These are phyloP conservation scores for Apodemus sylvaticus DNA, from an alignment of 2,113 vertebrate species.

Conservation along the genomic window DNA sequence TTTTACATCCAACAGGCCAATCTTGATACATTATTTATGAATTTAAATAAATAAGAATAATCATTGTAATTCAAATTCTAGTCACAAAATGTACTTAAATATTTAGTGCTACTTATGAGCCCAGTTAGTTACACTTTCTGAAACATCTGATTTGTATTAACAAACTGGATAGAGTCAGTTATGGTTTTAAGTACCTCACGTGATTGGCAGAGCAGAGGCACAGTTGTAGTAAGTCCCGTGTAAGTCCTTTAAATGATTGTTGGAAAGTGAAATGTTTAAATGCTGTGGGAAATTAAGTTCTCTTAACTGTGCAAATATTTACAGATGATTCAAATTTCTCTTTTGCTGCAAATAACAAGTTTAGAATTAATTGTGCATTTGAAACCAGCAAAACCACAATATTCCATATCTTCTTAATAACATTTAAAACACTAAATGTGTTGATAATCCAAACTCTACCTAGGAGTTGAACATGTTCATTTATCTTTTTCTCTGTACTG, in stretches of 20 bases:
- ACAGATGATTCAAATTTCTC: slow-evolving; percentile 18
- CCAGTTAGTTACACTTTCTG: slow-evolving; percentile 54
- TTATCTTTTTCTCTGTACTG: neutral
- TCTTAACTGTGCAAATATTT: slow-evolving; percentile 23
- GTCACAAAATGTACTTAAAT: slow-evolving; percentile 17
- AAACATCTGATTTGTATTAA: slow-evolving; percentile 34
- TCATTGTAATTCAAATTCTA: slow-evolving; percentile 22
- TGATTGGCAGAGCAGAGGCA: slow-evolving; percentile 29
- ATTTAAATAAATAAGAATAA: slow-evolving; percentile 14
- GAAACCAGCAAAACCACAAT: slow-evolving; percentile 20
- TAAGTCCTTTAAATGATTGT: slow-evolving; percentile 8
- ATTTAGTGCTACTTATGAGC: slow-evolving; percentile 38
- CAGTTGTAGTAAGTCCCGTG: neutral
- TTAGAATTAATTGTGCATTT: slow-evolving; percentile 37
- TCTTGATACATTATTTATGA: slow-evolving; percentile 9
- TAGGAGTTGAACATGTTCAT: neutral
- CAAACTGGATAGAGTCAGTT: slow-evolving; percentile 38
- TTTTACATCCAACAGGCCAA: slow-evolving; percentile 26
- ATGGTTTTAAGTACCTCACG: neutral
- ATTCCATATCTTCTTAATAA: neutral
- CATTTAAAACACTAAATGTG: neutral
- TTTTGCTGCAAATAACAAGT: slow-evolving; percentile 10
- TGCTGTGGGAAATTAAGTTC: slow-evolving; percentile 8
- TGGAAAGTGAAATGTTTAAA: slow-evolving; percentile 41
- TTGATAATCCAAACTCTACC: neutral